Conservation (phyloP, 2,888 invertebrate genomes). For the Pedicia rivosa region DNA sequence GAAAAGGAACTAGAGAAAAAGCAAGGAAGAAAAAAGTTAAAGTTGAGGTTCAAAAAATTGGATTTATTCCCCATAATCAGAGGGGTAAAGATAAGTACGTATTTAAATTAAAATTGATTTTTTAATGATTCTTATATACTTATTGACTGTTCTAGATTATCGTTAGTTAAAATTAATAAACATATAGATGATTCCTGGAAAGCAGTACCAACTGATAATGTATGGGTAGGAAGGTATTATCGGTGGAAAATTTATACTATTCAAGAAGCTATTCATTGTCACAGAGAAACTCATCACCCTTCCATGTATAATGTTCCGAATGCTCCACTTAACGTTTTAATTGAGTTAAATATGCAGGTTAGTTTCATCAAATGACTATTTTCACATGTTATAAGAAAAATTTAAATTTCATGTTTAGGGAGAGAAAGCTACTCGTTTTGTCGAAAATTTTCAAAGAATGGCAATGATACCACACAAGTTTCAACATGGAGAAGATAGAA, state of each 20-base stretch:
- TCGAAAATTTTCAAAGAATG: conserved; percentile 52
- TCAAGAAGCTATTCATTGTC: conserved; percentile 57
- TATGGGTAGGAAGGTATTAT: conserved; percentile 40
- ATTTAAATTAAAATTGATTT: conserved; percentile 15
- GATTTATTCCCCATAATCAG: conserved; percentile 55
- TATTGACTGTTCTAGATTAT: conserved; percentile 21
- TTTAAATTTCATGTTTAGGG: too few species aligned
- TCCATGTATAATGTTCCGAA: conserved; percentile 63
- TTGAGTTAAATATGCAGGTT: conserved; percentile 73
- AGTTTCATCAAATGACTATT: too few species aligned
- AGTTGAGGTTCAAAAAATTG: conserved; percentile 56
- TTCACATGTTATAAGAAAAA: too few species aligned
- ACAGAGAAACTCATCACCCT: conserved; percentile 69
- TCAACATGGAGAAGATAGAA: conserved; percentile 47
- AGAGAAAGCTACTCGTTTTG: conserved; percentile 37
- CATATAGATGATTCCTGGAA: conserved; percentile 43
- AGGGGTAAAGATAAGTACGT: conserved; percentile 38
- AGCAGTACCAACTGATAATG: conserved; percentile 43
- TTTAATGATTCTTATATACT: conserved; percentile 12
- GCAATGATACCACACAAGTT: conserved; percentile 52
- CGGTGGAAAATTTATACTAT: conserved; percentile 47
- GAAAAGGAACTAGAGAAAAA: conserved; percentile 68
- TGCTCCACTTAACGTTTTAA: conserved; percentile 46
- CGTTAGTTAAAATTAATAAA: conserved; percentile 31
- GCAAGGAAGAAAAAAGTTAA: conserved; percentile 61